These are phyloP conservation scores for Sciurus niger DNA, from an alignment of 2,113 vertebrate genomes.

Conservation along the genomic window DNA sequence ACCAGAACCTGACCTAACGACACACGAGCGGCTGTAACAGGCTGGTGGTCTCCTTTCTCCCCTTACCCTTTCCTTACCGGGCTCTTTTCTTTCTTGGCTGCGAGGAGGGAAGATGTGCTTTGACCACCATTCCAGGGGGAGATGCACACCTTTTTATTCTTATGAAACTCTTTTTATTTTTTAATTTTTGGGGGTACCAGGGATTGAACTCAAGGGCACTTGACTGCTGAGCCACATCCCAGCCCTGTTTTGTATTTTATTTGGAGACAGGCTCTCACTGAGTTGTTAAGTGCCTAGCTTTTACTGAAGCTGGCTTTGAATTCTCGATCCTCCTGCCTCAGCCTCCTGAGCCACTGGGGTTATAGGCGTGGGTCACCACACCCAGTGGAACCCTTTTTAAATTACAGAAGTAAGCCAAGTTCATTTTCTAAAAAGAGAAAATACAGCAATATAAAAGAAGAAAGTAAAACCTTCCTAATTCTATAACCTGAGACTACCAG, in stretches of 20 bases:
- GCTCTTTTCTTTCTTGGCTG: not conserved
- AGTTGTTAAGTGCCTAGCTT: no score
- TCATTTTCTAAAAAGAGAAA: not conserved
- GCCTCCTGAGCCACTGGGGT: no score
- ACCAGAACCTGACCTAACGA: not conserved
- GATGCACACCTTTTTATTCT: not conserved
- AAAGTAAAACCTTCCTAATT: not conserved
- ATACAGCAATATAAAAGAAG: not conserved
- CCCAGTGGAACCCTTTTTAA: not conserved
- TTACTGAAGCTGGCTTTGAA: no score
- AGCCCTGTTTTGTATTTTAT: no score
- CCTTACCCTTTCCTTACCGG: not conserved
- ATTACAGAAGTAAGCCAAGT: not conserved
- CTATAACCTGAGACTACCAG: not conserved
- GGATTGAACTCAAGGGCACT: no score
- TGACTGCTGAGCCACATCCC: no score
- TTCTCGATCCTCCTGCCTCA: no score
- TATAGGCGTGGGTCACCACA: no score
- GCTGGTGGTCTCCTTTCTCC: not conserved
- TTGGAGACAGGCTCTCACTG: no score
- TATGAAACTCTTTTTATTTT: not conserved
- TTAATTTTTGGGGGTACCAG: no score
- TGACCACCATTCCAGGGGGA: not conserved
- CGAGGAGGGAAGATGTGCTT: not conserved
- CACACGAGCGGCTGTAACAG: fast-evolving